Percentiles rank a stretch among this genome's conserved stretches.
phyloP scores from a whole-genome alignment of 2,888 invertebrate species.

The Horisme vitalbata region DNA sequence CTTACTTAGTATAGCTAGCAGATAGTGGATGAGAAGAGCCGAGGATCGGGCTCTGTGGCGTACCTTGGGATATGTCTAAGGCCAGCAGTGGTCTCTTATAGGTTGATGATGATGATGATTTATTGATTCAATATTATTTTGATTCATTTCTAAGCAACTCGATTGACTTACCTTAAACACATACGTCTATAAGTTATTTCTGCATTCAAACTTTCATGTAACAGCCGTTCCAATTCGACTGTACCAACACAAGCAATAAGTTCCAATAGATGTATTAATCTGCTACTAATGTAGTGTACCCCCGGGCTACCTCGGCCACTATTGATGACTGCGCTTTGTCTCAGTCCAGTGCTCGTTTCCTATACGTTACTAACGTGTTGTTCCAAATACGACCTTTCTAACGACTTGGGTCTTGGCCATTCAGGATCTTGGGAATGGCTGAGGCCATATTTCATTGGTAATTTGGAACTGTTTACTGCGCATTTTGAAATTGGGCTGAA shows the following conservation, averaged over 20 bases:
- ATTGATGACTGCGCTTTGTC: conserved; percentile 75
- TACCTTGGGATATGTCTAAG: too few relatives aligned
- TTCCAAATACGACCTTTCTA: conserved; percentile 56
- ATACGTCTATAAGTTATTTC: too few relatives aligned
- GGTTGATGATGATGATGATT: too few relatives aligned
- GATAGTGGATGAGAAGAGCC: too few relatives aligned
- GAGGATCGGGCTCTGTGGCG: too few relatives aligned
- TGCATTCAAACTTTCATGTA: too few relatives aligned
- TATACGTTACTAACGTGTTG: conserved; percentile 59
- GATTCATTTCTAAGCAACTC: too few relatives aligned
- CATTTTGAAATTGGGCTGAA: conserved; percentile 14
- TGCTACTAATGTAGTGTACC: conserved; percentile 71
- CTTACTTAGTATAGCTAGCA: too few relatives aligned
- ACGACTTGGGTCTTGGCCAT: conserved; percentile 45
- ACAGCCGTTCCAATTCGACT: conserved; percentile 5
- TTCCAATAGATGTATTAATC: conserved; percentile 68
- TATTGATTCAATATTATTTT: too few relatives aligned
- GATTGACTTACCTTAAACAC: too few relatives aligned
- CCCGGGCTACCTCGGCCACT: conserved; percentile 37
- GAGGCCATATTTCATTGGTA: conserved; percentile 30
- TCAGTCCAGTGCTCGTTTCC: conserved; percentile 62
- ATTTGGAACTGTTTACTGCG: conserved; percentile 23
- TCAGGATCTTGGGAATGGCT: conserved; percentile 56
- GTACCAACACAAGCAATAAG: conserved; percentile 43
- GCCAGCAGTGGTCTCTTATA: too few relatives aligned